Conservation (phyloP, 2,113 vertebrate genomes). For the Pachypanchax playfairii region DNA sequence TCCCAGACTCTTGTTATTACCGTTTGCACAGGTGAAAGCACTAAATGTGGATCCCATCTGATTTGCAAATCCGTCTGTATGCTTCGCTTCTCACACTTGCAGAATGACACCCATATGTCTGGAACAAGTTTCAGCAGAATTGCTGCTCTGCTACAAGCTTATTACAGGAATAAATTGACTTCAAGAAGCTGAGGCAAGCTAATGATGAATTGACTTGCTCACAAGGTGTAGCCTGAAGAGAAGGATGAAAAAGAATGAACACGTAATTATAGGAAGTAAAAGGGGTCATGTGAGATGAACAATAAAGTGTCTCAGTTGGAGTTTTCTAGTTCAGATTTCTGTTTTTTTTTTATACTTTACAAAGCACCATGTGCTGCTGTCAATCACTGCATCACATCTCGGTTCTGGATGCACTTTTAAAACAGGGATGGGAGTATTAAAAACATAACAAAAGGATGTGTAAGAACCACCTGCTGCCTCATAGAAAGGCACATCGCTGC, state of each 20-base stretch:
- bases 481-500: slow-evolving; percentile 21
- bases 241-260: slow-evolving; percentile 6
- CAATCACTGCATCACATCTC: slow-evolving; percentile 17
- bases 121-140: slow-evolving; percentile 25
- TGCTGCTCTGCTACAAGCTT: slow-evolving; percentile 6
- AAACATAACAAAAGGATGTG: slow-evolving; percentile 36
- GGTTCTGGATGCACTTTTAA: slow-evolving; percentile 35
- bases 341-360: slow-evolving; percentile 26
- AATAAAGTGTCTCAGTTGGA: slow-evolving; percentile 29
- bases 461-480: slow-evolving; percentile 52
- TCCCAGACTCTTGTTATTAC: slow-evolving; percentile 8
- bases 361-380: slow-evolving; percentile 1
- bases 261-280: too few relatives aligned
- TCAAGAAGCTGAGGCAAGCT: slow-evolving; percentile 22
- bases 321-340: slow-evolving; percentile 34
- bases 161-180: slow-evolving; percentile 44
- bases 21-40: slow-evolving; percentile 1
- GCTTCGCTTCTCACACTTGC: slow-evolving; percentile 4
- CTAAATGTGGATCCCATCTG: slow-evolving; percentile 10
- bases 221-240: neutral
- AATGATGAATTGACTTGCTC: slow-evolving; percentile 23
- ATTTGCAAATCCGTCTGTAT: slow-evolving; percentile 7
- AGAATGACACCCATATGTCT: slow-evolving; percentile 2
- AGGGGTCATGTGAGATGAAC: slow-evolving; percentile 33
- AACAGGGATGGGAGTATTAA: slow-evolving; percentile 27